These are phyloP conservation scores for Lordiphosa stackelbergi DNA, from an alignment of 1,140 invertebrate species.

Conservation along the genomic window DNA sequence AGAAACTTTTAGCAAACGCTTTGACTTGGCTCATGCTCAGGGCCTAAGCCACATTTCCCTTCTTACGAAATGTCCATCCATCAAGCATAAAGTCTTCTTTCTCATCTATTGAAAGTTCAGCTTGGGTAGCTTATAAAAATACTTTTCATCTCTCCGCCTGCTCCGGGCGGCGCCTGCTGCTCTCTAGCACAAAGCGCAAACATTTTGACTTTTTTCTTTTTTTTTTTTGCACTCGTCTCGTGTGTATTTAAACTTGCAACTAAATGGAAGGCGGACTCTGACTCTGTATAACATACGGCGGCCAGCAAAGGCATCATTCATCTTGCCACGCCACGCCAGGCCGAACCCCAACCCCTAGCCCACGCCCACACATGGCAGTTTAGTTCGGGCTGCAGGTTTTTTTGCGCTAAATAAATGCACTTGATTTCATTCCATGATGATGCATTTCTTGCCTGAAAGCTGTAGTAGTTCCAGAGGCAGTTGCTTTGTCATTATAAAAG, in stretches of 20 bases:
- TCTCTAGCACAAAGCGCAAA: constrained; percentile 36
- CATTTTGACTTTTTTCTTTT: constrained; percentile 40
- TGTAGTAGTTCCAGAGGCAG: constrained; percentile 21
- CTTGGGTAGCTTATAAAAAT: constrained; percentile 24
- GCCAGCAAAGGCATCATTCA: constrained; percentile 56
- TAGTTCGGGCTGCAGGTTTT: constrained; percentile 6
- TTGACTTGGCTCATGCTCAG: constrained; percentile 7
- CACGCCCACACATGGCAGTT: constrained; percentile 18
- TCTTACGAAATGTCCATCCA: constrained; percentile 47
- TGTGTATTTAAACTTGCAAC: constrained; percentile 64
- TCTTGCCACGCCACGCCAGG: constrained; percentile 42
- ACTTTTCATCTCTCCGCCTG: constrained; percentile 1
- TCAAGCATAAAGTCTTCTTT: constrained; percentile 39
- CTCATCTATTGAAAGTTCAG: constrained; percentile 33
- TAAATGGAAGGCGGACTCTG: constrained; percentile 52
- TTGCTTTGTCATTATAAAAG: constrained; percentile 59
- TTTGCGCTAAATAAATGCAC: constrained; percentile 65
- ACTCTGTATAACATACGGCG: constrained; percentile 43
- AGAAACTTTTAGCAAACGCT: not conserved
- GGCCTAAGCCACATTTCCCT: constrained; percentile 52
- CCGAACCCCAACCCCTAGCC: constrained; percentile 5
- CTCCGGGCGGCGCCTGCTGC: not conserved
- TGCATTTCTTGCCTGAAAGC: constrained; percentile 56
- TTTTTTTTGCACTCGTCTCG: constrained; percentile 22
- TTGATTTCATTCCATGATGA: constrained; percentile 73